phyloP scores from a whole-genome alignment of 2,888 invertebrate genomes.

The Uropetala carovei region DNA sequence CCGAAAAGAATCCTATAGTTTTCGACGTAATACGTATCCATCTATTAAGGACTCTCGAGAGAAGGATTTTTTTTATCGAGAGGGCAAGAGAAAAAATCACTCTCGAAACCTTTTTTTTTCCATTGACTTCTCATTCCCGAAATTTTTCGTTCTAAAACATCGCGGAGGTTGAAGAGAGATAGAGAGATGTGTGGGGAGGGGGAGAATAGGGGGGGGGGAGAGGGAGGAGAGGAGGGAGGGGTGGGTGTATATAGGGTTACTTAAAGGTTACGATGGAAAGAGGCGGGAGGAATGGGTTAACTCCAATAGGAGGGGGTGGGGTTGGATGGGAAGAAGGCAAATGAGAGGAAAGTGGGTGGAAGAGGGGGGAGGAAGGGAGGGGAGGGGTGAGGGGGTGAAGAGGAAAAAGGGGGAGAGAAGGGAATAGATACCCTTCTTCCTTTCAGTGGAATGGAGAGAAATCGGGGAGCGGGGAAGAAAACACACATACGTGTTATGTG shows the following conservation, averaged over 20 bases:
- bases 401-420: neutral
- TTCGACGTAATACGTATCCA: too few species aligned
- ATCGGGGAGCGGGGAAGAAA: neutral
- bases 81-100: neutral
- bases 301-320: neutral
- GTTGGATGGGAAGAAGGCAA: neutral
- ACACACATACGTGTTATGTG: neutral
- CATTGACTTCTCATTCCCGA: neutral
- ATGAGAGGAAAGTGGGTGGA: neutral
- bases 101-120: neutral
- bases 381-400: neutral
- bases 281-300: neutral
- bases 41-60: neutral
- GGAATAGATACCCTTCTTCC: neutral
- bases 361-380: constrained; percentile 5
- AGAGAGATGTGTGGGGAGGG: too few species aligned
- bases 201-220: neutral
- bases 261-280: neutral
- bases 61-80: neutral
- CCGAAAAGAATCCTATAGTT: too few species aligned
- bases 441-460: neutral
- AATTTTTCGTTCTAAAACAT: neutral
- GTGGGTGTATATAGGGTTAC: neutral
- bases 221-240: neutral
- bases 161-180: neutral